Evolutionary conservation across 2,113 vertebrate genomes (phyloP).

Genomic region (Stigmatopora argus): DNA sequence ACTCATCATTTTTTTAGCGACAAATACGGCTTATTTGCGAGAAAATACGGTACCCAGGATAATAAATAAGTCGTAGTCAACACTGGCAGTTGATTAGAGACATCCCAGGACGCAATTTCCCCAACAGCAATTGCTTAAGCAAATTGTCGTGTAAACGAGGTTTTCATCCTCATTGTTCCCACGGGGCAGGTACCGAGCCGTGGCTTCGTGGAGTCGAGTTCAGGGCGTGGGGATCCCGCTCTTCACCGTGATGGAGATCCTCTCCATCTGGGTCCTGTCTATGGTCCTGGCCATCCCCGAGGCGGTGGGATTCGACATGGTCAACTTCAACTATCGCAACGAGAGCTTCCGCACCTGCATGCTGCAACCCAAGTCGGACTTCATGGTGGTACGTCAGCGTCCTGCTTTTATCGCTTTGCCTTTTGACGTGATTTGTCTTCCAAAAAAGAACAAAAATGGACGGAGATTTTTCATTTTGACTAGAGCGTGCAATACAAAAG

Average conservation of each 20-base stretch:
- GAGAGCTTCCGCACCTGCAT: conserved; percentile 76
- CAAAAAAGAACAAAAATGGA: neutral
- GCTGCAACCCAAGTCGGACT: conserved; percentile 69
- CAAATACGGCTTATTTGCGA: too few relatives aligned
- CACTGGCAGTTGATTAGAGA: too few relatives aligned
- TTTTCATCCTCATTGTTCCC: too few relatives aligned
- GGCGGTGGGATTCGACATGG: conserved; percentile 81
- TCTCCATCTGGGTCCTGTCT: conserved; percentile 88
- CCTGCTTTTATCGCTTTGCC: neutral
- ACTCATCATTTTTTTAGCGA: too few relatives aligned
- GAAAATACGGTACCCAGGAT: too few relatives aligned
- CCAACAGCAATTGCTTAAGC: too few relatives aligned
- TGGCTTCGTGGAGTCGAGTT: conserved; percentile 95
- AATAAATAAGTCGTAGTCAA: too few relatives aligned
- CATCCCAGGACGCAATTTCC: too few relatives aligned
- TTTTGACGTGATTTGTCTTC: neutral
- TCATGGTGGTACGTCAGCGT: conserved; percentile 73
- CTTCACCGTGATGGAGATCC: conserved; percentile 87
- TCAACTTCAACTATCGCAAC: conserved; percentile 73
- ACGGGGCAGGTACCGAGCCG: conserved; percentile 84
- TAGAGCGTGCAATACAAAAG: conserved; percentile 22
- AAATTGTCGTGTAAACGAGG: too few relatives aligned
- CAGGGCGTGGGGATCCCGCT: conserved; percentile 92
- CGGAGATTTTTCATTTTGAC: neutral
- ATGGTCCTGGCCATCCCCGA: conserved; percentile 89